Base-by-base conservation (phyloP, 2,797 vertebrate genomes). In the Argentina silus region DNA sequence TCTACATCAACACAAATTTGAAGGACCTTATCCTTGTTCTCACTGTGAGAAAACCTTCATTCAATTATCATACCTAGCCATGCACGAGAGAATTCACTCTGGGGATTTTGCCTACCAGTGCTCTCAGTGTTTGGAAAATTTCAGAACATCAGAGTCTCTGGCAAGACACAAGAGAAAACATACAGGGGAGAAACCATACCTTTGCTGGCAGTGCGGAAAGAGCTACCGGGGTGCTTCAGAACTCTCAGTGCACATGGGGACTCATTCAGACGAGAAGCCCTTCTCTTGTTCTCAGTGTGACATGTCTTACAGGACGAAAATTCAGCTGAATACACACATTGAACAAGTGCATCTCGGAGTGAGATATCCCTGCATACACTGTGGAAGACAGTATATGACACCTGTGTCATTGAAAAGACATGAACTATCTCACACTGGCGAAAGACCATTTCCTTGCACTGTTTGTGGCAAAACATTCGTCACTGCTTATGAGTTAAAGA, bases 131-230 rank as follows among this genome's bases (percentile, higher is more conserved):
- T 89, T 90, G 0, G 91, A 91, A 73, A 90, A 90, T 84, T 93
- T 93, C 89, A 57, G 91, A 2, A 91, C 91, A 0, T 92, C 91
- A 63, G 92, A 93, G 77, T 92, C 90, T 15, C 85, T 92, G 51
- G 91, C 89, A 0, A 90, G 92, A 0, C 91, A 93, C 48, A 87
- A 83, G 75, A 78, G 91, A 71, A 93, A 92, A 1, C 91, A 93
- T 89, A 93, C 91, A 0, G 91, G 91, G 0, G 91, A 93, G 85
- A 90, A 90, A 63, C 91, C 91, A 57, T 93, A 91, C 79, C 85
- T 93, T 17, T 93, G 91, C 78, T 93, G 91, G 91, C 91, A 92
- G 84, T 93, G 91, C 0, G 91, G 91, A 0, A 93, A 93, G 75
- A 87, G 91, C 50, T 93, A 93, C 87, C 91, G 91, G 79, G 92